phyloP scores from a whole-genome alignment of 64 coral and sea anemone species.

The Montipora foliosa region DNA sequence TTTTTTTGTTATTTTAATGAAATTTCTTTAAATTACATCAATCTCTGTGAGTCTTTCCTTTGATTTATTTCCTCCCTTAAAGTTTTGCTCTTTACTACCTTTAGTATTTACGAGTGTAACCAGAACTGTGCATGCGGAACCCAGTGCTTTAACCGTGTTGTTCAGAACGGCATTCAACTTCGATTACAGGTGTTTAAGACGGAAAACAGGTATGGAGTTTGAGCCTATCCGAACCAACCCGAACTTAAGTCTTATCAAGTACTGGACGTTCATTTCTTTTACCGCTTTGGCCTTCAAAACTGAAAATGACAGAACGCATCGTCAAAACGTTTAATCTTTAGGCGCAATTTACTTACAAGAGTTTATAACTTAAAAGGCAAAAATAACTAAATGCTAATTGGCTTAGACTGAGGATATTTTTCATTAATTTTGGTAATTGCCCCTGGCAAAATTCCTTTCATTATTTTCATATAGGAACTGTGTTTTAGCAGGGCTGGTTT shows the following conservation, averaged over 20 bases:
- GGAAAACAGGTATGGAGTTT: slow-evolving; percentile 71
- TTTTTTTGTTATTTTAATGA: too few species aligned
- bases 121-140: slow-evolving; percentile 84
- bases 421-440: too few species aligned
- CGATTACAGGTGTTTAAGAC: slow-evolving; percentile 97
- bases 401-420: too few species aligned
- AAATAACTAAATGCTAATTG: too few species aligned
- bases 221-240: too few species aligned
- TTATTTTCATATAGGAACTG: too few species aligned
- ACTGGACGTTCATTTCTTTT: neutral
- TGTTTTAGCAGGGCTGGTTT: too few species aligned
- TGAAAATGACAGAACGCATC: neutral
- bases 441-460: too few species aligned
- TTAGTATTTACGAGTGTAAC: slow-evolving; percentile 96
- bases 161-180: slow-evolving; percentile 92
- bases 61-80: neutral
- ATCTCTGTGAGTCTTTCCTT: neutral
- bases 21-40: neutral
- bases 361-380: too few species aligned
- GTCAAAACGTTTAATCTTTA: too few species aligned
- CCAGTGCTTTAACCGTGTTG: slow-evolving; percentile 95
- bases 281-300: neutral
- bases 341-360: too few species aligned
- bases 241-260: neutral
- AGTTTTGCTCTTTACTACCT: neutral